phyloP scores from a whole-genome alignment of 2,113 vertebrate species.

The Mungos mungo region DNA sequence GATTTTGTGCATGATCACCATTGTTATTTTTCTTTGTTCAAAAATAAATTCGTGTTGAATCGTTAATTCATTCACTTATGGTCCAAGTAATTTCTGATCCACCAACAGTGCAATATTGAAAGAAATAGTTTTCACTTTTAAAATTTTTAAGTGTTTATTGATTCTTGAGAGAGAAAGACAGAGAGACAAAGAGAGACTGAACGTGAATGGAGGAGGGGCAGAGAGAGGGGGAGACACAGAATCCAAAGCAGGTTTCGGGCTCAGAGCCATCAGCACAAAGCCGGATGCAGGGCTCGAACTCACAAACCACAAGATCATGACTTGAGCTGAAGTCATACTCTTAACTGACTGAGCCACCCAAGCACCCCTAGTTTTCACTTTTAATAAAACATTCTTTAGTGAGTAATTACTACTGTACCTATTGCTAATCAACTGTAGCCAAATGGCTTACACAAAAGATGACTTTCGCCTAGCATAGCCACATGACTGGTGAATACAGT shows the following conservation, averaged over 20 bases:
- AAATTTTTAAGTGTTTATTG: too few species aligned
- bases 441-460: background rate
- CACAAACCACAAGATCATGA: too few species aligned
- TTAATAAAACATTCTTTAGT: background rate
- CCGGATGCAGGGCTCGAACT: too few species aligned
- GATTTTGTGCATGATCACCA: background rate
- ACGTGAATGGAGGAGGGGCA: too few species aligned
- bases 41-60: background rate
- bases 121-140: background rate
- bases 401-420: background rate
- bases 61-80: background rate
- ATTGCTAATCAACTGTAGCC: background rate
- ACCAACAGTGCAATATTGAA: background rate
- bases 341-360: too few species aligned
- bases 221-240: too few species aligned
- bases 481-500: background rate
- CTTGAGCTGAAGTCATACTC: too few species aligned
- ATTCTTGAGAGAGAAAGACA: too few species aligned
- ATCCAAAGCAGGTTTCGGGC: too few species aligned
- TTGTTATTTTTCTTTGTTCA: constrained; percentile 16
- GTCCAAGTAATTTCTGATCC: background rate
- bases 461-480: background rate
- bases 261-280: too few species aligned
- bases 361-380: background rate
- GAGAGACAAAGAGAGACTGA: too few species aligned